A percentile compares a stretch with the other conserved stretches of the same genome.
Conservation (phyloP, 2,888 invertebrate genomes). For the Miltochrista miniata region DNA sequence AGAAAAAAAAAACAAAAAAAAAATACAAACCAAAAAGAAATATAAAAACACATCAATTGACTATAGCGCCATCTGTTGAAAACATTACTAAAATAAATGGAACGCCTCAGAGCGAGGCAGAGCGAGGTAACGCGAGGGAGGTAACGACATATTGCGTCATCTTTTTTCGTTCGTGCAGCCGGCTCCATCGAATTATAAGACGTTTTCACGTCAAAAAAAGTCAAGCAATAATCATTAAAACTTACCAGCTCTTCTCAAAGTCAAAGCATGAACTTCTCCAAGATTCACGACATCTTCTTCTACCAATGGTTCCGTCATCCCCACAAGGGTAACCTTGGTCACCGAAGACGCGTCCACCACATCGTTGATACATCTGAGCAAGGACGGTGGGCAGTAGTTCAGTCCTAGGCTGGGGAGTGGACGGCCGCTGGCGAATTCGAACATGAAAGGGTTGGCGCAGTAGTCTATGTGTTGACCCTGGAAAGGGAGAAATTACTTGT, state of each 20-base stretch:
- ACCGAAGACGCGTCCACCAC: constrained; percentile 3
- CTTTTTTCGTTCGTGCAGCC: too few species aligned
- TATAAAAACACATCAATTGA: too few species aligned
- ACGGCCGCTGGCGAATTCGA: constrained; percentile 15
- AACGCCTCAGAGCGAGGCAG: too few species aligned
- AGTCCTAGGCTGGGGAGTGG: constrained; percentile 8
- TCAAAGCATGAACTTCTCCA: constrained; percentile 6
- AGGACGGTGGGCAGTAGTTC: constrained; percentile 5
- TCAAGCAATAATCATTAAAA: too few species aligned
- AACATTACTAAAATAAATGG: too few species aligned
- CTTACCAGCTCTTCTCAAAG: constrained; percentile 8
- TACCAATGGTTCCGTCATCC: background rate
- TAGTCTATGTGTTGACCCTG: constrained; percentile 20
- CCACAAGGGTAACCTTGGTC: background rate
- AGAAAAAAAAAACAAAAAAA: too few species aligned
- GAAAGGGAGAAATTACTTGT: background rate
- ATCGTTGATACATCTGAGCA: constrained; percentile 12
- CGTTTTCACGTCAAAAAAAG: too few species aligned
- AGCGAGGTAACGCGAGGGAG: too few species aligned
- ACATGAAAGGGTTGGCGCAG: constrained; percentile 17
- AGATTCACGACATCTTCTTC: constrained; percentile 13
- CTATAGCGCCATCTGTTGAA: too few species aligned
- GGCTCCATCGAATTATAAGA: too few species aligned
- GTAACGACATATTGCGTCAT: too few species aligned
- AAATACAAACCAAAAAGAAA: too few species aligned